These are phyloP conservation scores for Etheostoma nigrum DNA, from an alignment of 2,797 vertebrate genomes.

Conservation along the genomic window DNA sequence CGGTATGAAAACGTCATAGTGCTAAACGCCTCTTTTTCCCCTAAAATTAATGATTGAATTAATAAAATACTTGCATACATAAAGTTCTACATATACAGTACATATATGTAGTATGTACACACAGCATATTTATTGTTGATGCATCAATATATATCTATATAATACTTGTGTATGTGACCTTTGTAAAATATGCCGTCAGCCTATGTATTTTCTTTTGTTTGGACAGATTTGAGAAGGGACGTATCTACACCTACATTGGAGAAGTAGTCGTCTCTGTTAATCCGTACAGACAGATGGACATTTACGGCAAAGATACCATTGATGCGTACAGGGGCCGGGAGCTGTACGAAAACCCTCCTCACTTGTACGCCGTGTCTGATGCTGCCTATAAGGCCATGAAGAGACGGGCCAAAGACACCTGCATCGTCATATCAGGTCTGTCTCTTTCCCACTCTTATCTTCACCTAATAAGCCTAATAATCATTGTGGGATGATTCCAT, in stretches of 20 bases:
- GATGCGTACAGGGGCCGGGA: constrained; percentile 90
- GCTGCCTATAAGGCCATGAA: constrained; percentile 96
- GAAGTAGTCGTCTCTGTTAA: constrained; percentile 96
- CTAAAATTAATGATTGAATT: neutral
- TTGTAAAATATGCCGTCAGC: neutral
- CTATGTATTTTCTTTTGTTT: neutral
- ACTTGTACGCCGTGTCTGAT: constrained; percentile 92
- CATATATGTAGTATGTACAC: no score
- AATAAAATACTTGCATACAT: neutral
- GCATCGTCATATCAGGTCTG: constrained; percentile 95
- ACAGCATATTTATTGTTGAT: neutral
- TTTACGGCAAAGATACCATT: constrained; percentile 87
- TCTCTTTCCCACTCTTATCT: neutral
- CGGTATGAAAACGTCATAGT: neutral
- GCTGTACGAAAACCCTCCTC: constrained; percentile 93
- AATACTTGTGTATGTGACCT: no score
- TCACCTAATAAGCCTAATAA: neutral
- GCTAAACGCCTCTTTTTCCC: neutral
- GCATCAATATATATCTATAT: neutral
- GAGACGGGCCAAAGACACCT: constrained; percentile 92
- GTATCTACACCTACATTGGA: constrained; percentile 96
- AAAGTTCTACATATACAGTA: no score
- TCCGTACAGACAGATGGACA: constrained; percentile 89
- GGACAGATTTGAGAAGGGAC: constrained; percentile 89
- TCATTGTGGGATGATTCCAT: neutral